phyloP scores from a whole-genome alignment of 2,888 invertebrate genomes.

The Stenichneumon culpator region DNA sequence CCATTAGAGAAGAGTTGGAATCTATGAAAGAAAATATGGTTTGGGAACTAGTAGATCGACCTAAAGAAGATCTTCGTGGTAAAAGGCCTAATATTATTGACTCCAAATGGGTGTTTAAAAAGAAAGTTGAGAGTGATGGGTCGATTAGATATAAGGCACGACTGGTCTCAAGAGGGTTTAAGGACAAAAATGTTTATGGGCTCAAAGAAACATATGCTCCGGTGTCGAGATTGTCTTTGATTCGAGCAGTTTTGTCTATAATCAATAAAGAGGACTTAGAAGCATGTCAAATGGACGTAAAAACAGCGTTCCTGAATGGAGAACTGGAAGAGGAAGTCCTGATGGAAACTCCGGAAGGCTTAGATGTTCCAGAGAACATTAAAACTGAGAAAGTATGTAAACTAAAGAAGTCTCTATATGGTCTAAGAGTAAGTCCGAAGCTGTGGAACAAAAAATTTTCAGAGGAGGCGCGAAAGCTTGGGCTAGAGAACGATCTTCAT shows the following conservation, averaged over 20 bases:
- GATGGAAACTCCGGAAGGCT: slow-evolving; percentile 70
- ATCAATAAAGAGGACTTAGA: slow-evolving; percentile 64
- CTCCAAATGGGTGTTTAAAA: slow-evolving; percentile 69
- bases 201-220: slow-evolving; percentile 70
- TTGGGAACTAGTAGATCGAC: slow-evolving; percentile 61
- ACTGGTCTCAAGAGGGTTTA: slow-evolving; percentile 66
- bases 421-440: slow-evolving; percentile 65
- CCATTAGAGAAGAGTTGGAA: slow-evolving; percentile 63
- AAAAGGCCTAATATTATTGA: slow-evolving; percentile 48
- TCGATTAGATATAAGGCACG: slow-evolving; percentile 65
- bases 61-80: slow-evolving; percentile 31
- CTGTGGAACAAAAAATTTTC: slow-evolving; percentile 69
- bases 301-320: slow-evolving; percentile 63
- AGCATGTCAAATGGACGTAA: slow-evolving; percentile 62
- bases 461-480: slow-evolving; percentile 65
- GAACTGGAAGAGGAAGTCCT: slow-evolving; percentile 40
- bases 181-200: slow-evolving; percentile 63
- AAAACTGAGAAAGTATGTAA: slow-evolving; percentile 64
- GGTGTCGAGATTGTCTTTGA: slow-evolving; percentile 65
- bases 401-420: slow-evolving; percentile 69
- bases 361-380: slow-evolving; percentile 25
- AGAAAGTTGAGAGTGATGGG: slow-evolving; percentile 59
- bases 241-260: slow-evolving; percentile 61
- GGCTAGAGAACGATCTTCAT: slow-evolving; percentile 61
- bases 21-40: slow-evolving; percentile 69